Base-by-base conservation (phyloP, 2,888 invertebrate genomes). In the Sphecodes monilicornis region DNA sequence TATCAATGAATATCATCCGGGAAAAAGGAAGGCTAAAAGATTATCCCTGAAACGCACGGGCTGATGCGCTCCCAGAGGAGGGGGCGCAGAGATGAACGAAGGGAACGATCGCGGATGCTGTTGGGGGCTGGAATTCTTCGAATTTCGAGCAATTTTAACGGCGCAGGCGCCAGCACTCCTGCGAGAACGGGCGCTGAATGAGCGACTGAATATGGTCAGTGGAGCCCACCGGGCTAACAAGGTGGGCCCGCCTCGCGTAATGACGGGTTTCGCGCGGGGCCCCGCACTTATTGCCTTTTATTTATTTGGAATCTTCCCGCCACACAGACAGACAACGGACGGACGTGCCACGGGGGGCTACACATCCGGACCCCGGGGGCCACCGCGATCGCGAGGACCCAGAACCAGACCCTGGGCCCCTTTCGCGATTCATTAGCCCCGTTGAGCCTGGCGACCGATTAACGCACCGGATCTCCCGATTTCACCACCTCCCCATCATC, bases 191-290 rank as follows among this genome's bases (percentile, higher is more conserved):
- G 88, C 91, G 90, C 91, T 93, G 93, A 94, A 94, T 94, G 93
- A 93, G 92, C 89, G 91, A 86, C 90, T 91, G 91, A 86, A 90
- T 82, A 86, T 90, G 91, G 90, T 91, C 91, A 91, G 90, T 89
- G 91, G 79, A 91, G 92, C 92, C 93, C 93, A 91, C 92, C 90
- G 91, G 90, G 93, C 94, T 94, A 94, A 94, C 94, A 94, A 94
- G 94, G 93, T 94, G 92, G 94, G 94, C 93, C 94, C 93, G 94
- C 94, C 94, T 94, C 93, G 93, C 92, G 94, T 94, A 94, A 94
- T 94, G 91, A 94, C 92, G 92, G 94, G 94, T 93, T 94, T 94
- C 94, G 94, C 94, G 92, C 94, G 93, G 93, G 93, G 92, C 93
- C 93, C 94, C 93, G 93, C 94, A 94, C 94, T 94, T 94, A 94